Conservation (phyloP, 2,113 vertebrate genomes). For the Corydoras sp. region DNA sequence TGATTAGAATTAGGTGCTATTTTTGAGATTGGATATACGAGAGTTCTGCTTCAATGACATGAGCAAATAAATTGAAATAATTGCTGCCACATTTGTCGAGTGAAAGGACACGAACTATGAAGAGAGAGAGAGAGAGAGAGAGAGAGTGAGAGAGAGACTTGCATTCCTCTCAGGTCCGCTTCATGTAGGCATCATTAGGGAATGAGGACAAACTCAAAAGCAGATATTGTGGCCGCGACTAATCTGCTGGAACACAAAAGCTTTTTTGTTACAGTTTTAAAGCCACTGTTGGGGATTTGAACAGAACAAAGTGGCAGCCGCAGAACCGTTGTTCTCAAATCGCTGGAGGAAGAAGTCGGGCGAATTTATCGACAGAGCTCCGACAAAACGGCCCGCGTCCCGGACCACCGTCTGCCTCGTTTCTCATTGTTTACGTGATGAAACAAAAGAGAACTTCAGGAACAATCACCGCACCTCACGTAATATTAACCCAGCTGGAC, state of each 20-base stretch:
- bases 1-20: no score
- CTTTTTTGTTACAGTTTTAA: constrained; percentile 25
- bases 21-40: no score
- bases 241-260: constrained; percentile 22
- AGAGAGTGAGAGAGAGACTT: background rate
- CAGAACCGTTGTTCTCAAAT: constrained; percentile 3
- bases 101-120: no score
- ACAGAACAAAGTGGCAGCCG: constrained; percentile 5
- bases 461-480: no score
- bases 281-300: constrained; percentile 8
- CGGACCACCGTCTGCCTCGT: no score
- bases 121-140: background rate
- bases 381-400: background rate
- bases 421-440: no score
- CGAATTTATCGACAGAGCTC: background rate
- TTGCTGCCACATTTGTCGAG: no score
- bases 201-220: constrained; percentile 5
- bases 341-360: background rate
- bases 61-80: no score
- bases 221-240: constrained; percentile 8
- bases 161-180: constrained; percentile 1
- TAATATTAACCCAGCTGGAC: no score
- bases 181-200: constrained; percentile 11
- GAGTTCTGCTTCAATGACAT: no score
- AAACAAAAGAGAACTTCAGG: no score